Evolutionary conservation across 2,888 invertebrate genomes (phyloP).

Genomic region (Nymphalis polychloros): DNA sequence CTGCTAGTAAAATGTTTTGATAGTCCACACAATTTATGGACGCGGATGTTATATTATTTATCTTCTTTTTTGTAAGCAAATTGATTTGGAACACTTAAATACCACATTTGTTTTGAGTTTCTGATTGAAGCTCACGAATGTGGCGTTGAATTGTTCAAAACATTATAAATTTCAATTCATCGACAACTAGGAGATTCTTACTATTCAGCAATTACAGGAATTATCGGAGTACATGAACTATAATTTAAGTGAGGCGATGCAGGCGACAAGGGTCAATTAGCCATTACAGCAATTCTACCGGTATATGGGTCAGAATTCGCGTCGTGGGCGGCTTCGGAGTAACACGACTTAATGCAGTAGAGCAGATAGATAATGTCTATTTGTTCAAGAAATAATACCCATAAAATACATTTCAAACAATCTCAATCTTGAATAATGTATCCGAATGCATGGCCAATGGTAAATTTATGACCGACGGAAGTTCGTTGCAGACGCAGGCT

Average conservation of each 20-base stretch:
- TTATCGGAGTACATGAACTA: conserved; percentile 23
- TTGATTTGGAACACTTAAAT: no score
- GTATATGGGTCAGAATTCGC: conserved; percentile 34
- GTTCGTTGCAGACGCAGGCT: conserved; percentile 23
- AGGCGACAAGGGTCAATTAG: conserved; percentile 44
- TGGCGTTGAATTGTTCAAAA: no score
- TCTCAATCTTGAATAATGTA: conserved; percentile 29
- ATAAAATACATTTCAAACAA: conserved; percentile 18
- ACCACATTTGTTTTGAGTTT: no score
- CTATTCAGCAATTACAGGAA: conserved; percentile 17
- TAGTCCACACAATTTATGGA: not conserved
- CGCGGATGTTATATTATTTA: not conserved
- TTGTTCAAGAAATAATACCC: conserved; percentile 15
- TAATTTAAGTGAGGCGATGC: conserved; percentile 39
- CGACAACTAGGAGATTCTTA: conserved; percentile 18
- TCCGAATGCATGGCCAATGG: conserved; percentile 11
- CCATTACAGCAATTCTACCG: conserved; percentile 39
- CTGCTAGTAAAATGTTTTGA: not conserved
- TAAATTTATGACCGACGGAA: conserved; percentile 27
- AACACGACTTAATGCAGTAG: conserved; percentile 10
- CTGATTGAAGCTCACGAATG: no score
- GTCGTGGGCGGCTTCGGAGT: conserved; percentile 30
- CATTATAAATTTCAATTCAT: conserved; percentile 12
- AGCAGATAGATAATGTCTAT: conserved; percentile 17
- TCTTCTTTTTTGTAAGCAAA: no score